Evolutionary conservation across 2,113 vertebrate genomes (phyloP), one percentile per base, ranked within the genome.

Genomic region (Xenotilapia flavipinnis): DNA sequence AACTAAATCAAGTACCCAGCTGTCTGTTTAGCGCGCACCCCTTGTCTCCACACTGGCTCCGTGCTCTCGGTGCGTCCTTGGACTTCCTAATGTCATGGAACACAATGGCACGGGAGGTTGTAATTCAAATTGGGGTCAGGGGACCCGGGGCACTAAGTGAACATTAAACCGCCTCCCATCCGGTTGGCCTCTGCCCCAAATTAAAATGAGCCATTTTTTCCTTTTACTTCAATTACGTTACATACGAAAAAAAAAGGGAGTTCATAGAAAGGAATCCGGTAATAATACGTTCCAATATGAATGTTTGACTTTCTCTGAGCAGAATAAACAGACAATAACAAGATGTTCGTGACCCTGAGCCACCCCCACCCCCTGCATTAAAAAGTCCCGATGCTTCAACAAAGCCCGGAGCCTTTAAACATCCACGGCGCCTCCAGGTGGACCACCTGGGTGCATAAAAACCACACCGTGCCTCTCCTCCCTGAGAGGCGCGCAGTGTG

Each of bases 401-500:
- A 86, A 77, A 89, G 80, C 23, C 49, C 80, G 68, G 58, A 89
- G 80, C n/a, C 42, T 36, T 31, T 55, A 17, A 87, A 8, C 81
- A 81, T 82, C 73, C 56, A 49, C 21, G 21, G 28, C 9, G 82
- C 86, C 33, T 65, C 47, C 91, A 82, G 60, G 68, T 84, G 79
- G 65, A 81, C 28, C 90, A 86, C 84, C 82, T 91, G 85, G 55
- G 79, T 81, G 87, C 87, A 86, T 91, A 93, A 94, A 93, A 73
- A 56, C 15, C 68, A 75, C 83, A 40, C 19, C 5, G 19, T 15
- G 86, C 60, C 56, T 60, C 60, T 47, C 19, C 45, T 33, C 31
- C 49, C 28, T 4, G 79, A 38, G 19, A 82, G 80, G 23, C 21
- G 33, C 33, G 26, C 84, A 28, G 51, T 4, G 79, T 70, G 90